phyloP scores from a whole-genome alignment of 2,888 invertebrate species.

The Plagodis pulveraria region DNA sequence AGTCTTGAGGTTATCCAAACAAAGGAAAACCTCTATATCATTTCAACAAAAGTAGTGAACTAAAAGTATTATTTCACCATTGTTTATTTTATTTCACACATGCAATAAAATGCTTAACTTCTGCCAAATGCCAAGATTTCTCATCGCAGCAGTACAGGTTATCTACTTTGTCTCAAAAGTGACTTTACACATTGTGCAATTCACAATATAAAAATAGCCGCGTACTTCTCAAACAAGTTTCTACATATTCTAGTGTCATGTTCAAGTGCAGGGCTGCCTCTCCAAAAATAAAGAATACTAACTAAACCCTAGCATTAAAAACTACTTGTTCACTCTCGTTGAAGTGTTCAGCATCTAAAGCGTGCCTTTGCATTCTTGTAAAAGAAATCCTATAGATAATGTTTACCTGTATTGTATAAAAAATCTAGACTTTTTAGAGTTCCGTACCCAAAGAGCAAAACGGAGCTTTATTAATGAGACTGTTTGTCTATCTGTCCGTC shows the following conservation, averaged over 20 bases:
- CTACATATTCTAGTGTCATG: conserved; percentile 6
- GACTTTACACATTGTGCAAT: conserved; percentile 28
- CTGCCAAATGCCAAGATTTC: conserved; percentile 1
- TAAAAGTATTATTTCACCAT: background rate
- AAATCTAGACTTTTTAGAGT: no score
- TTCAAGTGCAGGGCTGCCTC: conserved; percentile 1
- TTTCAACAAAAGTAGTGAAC: no score
- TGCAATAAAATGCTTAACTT: background rate
- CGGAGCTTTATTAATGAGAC: no score
- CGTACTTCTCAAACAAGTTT: conserved; percentile 30
- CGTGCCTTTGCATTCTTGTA: no score
- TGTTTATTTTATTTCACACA: background rate
- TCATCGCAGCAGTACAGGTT: conserved; percentile 4
- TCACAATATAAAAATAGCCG: conserved; percentile 27
- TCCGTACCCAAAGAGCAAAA: no score
- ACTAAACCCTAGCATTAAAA: no score
- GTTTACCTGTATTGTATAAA: no score
- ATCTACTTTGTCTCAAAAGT: conserved; percentile 9
- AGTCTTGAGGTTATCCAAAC: background rate
- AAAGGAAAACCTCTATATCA: background rate
- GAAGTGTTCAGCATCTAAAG: no score
- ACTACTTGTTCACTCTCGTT: no score
- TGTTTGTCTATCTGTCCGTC: no score
- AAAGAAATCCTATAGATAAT: no score
- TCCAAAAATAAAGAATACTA: background rate